Conservation (phyloP, 2,888 invertebrate genomes). For the Spilosoma lubricipeda region DNA sequence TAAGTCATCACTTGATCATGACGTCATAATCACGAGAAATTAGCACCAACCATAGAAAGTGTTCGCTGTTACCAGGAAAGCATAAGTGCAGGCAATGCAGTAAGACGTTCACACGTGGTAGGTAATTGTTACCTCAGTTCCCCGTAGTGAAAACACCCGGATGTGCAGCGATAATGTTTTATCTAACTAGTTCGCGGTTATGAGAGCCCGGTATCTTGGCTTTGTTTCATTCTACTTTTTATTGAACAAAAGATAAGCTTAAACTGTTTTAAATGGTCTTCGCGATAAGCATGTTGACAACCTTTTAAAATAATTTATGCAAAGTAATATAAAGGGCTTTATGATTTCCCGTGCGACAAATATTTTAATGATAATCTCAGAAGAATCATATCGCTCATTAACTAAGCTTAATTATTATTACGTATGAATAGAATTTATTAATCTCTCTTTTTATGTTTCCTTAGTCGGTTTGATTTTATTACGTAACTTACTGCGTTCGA, state of each 20-base stretch:
- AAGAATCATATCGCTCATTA: conserved; percentile 18
- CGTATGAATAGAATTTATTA: conserved; percentile 15
- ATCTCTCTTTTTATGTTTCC: conserved; percentile 24
- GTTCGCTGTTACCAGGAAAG: conserved; percentile 70
- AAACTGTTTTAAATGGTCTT: conserved; percentile 1
- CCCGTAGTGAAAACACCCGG: conserved; percentile 79
- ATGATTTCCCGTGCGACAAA: conserved; percentile 15
- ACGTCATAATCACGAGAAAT: conserved; percentile 40
- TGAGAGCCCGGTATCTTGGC: conserved; percentile 58
- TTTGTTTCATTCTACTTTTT: conserved; percentile 53
- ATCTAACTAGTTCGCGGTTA: conserved; percentile 69
- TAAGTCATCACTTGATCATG: conserved; percentile 22
- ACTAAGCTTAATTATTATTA: conserved; percentile 13
- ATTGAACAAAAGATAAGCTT: conserved; percentile 15
- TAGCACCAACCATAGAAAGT: conserved; percentile 64
- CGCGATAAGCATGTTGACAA: conserved; percentile 15
- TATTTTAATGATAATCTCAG: conserved; percentile 9
- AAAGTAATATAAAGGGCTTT: conserved; percentile 5
- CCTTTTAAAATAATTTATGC: not conserved
- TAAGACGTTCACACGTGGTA: conserved; percentile 74
- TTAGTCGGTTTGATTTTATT: conserved; percentile 14
- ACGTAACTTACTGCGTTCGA: conserved; percentile 17
- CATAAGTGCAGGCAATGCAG: conserved; percentile 56
- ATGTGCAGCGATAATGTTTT: conserved; percentile 71
- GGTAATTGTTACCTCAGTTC: conserved; percentile 70